These are phyloP conservation scores for Opisthocomus hoazin DNA, from an alignment of 2,113 vertebrate species.

Conservation along the genomic window DNA sequence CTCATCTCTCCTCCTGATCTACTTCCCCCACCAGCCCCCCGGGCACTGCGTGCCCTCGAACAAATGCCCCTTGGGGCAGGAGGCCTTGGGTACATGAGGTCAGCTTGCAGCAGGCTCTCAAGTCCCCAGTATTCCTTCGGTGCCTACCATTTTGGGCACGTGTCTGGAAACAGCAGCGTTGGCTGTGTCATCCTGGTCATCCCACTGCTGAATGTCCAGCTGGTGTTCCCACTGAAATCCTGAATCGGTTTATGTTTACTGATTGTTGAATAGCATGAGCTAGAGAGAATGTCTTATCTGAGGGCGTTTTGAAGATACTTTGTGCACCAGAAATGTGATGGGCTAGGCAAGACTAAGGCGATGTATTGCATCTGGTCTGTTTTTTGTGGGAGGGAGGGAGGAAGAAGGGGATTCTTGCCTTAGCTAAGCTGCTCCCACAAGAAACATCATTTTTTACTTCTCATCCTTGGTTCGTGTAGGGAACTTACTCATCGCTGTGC, in stretches of 20 bases:
- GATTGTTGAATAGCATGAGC: not conserved
- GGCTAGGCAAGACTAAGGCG: not conserved
- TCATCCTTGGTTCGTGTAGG: not conserved
- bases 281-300: not conserved
- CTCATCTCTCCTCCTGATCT: rapidly evolving
- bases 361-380: not conserved
- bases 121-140: not conserved
- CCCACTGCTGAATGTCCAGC: not conserved
- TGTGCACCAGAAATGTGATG: slow-evolving; percentile 4
- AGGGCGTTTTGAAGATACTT: not conserved
- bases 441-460: not conserved
- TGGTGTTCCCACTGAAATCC: not conserved
- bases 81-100: not conserved
- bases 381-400: not conserved
- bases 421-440: not conserved
- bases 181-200: not conserved
- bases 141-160: rapidly evolving
- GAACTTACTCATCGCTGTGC: not conserved
- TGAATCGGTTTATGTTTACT: not conserved
- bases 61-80: not conserved
- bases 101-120: not conserved
- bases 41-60: not conserved
- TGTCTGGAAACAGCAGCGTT: not conserved
- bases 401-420: not conserved
- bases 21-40: rapidly evolving